Evolutionary conservation across 2,797 vertebrate genomes (phyloP).

Genomic region (Malurus splendens): DNA sequence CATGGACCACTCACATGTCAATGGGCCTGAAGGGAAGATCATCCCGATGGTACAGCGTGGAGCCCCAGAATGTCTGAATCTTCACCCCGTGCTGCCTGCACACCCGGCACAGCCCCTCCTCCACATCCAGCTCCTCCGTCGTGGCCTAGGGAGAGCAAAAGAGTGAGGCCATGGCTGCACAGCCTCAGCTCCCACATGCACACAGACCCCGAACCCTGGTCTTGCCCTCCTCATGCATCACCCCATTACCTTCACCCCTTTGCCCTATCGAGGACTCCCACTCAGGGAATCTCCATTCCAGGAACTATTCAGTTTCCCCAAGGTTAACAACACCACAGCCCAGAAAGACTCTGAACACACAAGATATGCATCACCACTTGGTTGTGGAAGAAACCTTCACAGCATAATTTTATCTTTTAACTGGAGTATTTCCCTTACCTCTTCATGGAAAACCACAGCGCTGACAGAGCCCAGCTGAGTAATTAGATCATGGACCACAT

Average conservation of each 20-base stretch:
- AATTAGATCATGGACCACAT: slow-evolving; percentile 76
- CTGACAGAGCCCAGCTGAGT: slow-evolving; percentile 75
- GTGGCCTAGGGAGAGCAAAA: slow-evolving; percentile 63
- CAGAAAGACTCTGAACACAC: background rate
- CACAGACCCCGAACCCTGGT: background rate
- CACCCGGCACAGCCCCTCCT: slow-evolving; percentile 70
- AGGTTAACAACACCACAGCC: background rate
- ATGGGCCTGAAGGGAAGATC: slow-evolving; percentile 78
- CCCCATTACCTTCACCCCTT: background rate
- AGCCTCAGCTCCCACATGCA: background rate
- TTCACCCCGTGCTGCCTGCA: slow-evolving; percentile 73
- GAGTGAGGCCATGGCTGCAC: background rate
- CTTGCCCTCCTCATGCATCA: background rate
- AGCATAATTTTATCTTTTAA: background rate
- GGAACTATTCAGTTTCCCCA: background rate
- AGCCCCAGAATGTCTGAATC: slow-evolving; percentile 80
- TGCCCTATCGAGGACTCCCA: background rate
- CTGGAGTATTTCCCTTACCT: slow-evolving; percentile 62
- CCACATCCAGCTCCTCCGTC: slow-evolving; percentile 77
- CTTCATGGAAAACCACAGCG: slow-evolving; percentile 78
- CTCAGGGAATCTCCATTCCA: background rate
- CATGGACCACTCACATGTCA: slow-evolving; percentile 61
- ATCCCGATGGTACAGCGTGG: slow-evolving; percentile 78
- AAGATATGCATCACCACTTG: background rate
- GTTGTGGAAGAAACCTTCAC: background rate